Percentiles rank a stretch among this genome's conserved stretches.
Evolutionary conservation across 2,113 vertebrate genomes (phyloP).

Genomic region (Leucoraja erinaceus): DNA sequence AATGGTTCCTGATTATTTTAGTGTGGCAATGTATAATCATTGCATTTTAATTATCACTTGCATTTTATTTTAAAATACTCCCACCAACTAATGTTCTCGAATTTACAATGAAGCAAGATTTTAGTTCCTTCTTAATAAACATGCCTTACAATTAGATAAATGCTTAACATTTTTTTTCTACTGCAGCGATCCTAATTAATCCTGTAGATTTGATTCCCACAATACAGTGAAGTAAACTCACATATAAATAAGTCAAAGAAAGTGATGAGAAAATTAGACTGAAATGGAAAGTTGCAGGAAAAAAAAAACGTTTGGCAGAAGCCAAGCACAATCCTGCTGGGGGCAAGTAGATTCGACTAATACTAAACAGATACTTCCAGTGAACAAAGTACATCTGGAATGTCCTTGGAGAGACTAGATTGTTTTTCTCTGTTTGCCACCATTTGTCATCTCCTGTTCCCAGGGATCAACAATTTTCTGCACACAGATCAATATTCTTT

Average conservation of each 20-base stretch:
- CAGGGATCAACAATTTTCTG: slow-evolving; percentile 97
- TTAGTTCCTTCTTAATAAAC: neutral
- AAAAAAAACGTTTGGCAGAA: slow-evolving; percentile 14
- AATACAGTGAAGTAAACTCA: neutral
- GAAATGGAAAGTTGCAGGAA: slow-evolving; percentile 28
- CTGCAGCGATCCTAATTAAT: neutral
- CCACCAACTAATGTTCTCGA: slow-evolving; percentile 5
- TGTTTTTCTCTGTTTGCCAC: slow-evolving; percentile 90
- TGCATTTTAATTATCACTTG: slow-evolving; percentile 31
- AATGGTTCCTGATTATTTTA: slow-evolving; percentile 35
- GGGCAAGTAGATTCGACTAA: slow-evolving; percentile 42
- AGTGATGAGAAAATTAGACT: neutral
- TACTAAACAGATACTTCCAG: slow-evolving; percentile 59
- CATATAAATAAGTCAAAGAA: slow-evolving; percentile 6
- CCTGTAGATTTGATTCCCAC: neutral
- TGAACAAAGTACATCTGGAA: slow-evolving; percentile 53
- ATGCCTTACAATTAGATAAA: neutral
- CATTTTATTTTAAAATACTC: slow-evolving; percentile 24
- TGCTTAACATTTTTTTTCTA: neutral
- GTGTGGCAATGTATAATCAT: slow-evolving; percentile 33
- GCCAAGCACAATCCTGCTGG: slow-evolving; percentile 34
- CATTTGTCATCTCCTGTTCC: slow-evolving; percentile 92
- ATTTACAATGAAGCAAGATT: slow-evolving; percentile 14
- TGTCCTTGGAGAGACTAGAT: slow-evolving; percentile 84
- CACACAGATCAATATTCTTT: slow-evolving; percentile 97